Conservation (phyloP, 2,797 vertebrate species). For the Brachyrhaphis roseni region DNA sequence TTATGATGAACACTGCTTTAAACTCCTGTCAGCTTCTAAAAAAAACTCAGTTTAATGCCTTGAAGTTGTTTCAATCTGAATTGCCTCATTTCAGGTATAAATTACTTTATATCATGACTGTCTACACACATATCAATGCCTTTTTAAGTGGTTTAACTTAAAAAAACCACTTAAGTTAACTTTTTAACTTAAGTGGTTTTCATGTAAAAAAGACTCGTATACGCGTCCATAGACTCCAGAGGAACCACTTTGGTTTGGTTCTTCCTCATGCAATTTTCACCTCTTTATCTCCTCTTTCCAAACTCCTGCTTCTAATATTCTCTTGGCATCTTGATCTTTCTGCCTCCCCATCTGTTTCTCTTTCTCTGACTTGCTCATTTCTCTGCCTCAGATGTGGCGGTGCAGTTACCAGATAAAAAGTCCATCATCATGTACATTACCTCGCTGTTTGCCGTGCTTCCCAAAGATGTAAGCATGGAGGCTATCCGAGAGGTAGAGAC, state of each 20-base stretch:
- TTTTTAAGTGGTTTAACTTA: constrained; percentile 20
- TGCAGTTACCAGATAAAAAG: constrained; percentile 97
- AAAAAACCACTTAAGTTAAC: no score
- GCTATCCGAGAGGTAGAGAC: constrained; percentile 96
- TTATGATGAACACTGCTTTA: constrained; percentile 23
- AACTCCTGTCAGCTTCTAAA: constrained; percentile 44
- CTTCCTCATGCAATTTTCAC: constrained; percentile 22
- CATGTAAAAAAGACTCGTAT: no score
- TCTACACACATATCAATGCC: constrained; percentile 37
- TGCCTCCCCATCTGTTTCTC: not conserved
- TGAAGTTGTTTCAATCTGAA: constrained; percentile 31
- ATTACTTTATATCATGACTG: constrained; percentile 26
- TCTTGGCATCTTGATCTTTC: constrained; percentile 22
- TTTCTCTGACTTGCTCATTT: not conserved
- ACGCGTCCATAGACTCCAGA: no score
- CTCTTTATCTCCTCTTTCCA: not conserved
- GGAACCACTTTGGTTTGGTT: constrained; percentile 3
- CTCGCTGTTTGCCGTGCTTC: constrained; percentile 95
- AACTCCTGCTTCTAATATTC: constrained; percentile 1
- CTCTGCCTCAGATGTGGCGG: constrained; percentile 88
- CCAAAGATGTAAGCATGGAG: constrained; percentile 95
- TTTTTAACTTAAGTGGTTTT: no score
- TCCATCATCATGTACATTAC: constrained; percentile 99
- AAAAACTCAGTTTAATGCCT: constrained; percentile 31
- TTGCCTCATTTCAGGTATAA: constrained; percentile 14